Conservation (phyloP, 1,140 invertebrate species). For the Drosophila lini region DNA sequence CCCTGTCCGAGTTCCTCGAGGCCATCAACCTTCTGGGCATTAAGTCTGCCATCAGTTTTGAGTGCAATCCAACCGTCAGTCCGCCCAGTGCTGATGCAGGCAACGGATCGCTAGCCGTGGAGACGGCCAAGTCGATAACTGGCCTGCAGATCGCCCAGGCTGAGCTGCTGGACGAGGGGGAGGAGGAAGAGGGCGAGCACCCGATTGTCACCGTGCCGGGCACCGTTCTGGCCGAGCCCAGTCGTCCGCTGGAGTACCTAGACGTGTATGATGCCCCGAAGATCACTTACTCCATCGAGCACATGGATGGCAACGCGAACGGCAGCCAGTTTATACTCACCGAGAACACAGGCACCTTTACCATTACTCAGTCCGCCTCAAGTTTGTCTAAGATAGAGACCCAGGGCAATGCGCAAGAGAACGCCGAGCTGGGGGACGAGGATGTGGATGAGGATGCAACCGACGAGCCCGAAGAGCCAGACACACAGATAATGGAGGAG, state of each 20-base stretch:
- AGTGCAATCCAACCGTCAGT: constrained; percentile 64
- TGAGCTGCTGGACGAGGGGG: constrained; percentile 67
- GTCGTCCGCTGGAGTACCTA: constrained; percentile 68
- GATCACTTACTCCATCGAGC: constrained; percentile 80
- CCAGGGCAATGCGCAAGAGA: neutral
- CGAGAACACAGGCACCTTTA: constrained; percentile 75
- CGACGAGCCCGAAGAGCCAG: constrained; percentile 65
- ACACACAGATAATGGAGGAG: constrained; percentile 70
- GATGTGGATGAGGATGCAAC: constrained; percentile 36
- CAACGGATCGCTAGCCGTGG: constrained; percentile 42
- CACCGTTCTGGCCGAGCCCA: constrained; percentile 36
- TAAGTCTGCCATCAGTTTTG: constrained; percentile 81
- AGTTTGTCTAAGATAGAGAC: constrained; percentile 46
- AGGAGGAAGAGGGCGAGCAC: constrained; percentile 32
- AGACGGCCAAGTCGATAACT: constrained; percentile 61
- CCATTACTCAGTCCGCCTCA: constrained; percentile 63
- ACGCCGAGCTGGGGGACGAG: constrained; percentile 42
- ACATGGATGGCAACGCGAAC: constrained; percentile 63
- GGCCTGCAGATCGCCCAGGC: constrained; percentile 68
- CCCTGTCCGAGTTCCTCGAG: constrained; percentile 75
- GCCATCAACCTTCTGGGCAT: constrained; percentile 80
- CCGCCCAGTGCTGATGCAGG: constrained; percentile 17
- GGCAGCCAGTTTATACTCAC: constrained; percentile 78
- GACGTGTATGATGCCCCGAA: constrained; percentile 78
- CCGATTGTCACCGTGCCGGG: constrained; percentile 11